These are phyloP conservation scores for Balaenoptera acutorostrata DNA, from an alignment of 2,113 vertebrate genomes.

Conservation along the genomic window DNA sequence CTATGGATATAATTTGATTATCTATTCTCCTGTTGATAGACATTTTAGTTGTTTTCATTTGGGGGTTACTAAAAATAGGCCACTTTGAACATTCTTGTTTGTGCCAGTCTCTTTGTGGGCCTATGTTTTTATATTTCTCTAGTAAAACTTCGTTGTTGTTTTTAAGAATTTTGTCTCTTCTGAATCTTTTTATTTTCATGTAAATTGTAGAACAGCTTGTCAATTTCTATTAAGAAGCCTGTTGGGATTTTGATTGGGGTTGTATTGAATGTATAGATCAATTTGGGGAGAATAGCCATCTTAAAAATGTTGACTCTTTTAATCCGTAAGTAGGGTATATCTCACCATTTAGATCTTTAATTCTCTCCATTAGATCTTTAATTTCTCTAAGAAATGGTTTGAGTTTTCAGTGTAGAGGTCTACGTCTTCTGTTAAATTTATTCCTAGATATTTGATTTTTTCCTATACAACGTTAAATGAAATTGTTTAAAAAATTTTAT, in stretches of 20 bases:
- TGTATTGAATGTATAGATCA: background rate
- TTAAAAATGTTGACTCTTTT: background rate
- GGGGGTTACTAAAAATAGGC: background rate
- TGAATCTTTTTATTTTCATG: background rate
- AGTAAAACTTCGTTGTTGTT: background rate
- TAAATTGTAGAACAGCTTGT: background rate
- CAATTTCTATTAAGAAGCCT: background rate
- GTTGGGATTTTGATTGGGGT: background rate
- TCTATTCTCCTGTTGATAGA: background rate
- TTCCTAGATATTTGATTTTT: background rate
- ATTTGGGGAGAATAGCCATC: background rate
- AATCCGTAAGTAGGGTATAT: background rate
- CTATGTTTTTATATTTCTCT: background rate
- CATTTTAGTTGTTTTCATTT: background rate
- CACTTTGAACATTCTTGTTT: background rate
- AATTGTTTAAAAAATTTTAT: background rate
- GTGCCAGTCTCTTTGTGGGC: background rate
- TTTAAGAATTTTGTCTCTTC: background rate
- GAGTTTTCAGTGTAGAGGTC: background rate
- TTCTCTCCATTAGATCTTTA: background rate
- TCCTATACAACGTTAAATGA: background rate
- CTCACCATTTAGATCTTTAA: too few relatives aligned
- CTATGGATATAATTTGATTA: background rate
- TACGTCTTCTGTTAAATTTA: background rate
- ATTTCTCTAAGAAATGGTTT: background rate